These are phyloP conservation scores for Chymomyza caudatula DNA, from an alignment of 2,888 invertebrate genomes.

Conservation along the genomic window DNA sequence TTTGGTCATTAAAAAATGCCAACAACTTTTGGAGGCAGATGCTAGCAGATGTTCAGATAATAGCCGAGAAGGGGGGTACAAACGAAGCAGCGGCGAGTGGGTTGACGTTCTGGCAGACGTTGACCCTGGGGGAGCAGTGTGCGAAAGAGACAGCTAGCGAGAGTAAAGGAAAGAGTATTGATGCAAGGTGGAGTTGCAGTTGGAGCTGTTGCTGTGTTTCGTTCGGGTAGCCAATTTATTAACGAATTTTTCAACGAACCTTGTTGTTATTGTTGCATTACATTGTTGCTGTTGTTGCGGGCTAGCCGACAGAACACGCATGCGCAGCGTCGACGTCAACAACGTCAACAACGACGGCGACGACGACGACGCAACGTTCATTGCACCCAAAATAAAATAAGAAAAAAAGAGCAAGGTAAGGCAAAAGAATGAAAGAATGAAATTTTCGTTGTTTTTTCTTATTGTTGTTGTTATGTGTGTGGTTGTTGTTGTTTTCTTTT, in stretches of 20 bases:
- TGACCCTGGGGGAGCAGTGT: conserved; percentile 56
- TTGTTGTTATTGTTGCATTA: conserved; percentile 18
- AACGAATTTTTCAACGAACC: conserved; percentile 59
- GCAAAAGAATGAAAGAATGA: conserved; percentile 55
- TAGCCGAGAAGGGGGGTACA: conserved; percentile 34
- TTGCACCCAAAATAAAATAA: conserved; percentile 57
- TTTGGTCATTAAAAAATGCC: neutral
- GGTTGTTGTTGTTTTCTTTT: conserved; percentile 25
- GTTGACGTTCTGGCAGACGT: conserved; percentile 31
- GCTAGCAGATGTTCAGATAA: conserved; percentile 61
- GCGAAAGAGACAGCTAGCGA: no score
- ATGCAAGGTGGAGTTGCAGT: conserved; percentile 59
- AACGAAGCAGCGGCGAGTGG: conserved; percentile 31
- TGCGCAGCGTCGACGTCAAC: conserved; percentile 56
- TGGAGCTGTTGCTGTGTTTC: neutral
- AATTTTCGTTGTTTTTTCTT: conserved; percentile 51
- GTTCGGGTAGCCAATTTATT: conserved; percentile 61
- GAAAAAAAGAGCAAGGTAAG: conserved; percentile 13
- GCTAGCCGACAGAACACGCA: conserved; percentile 51
- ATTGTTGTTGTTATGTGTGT: conserved; percentile 24
- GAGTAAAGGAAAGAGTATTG: conserved; percentile 45
- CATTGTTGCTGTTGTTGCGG: conserved; percentile 13
- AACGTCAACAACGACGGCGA: conserved; percentile 27
- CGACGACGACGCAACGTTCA: conserved; percentile 58
- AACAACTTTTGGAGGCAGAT: conserved; percentile 1